Base-by-base conservation (phyloP, 2,888 invertebrate species). In the Eristalinus sepulchralis region DNA sequence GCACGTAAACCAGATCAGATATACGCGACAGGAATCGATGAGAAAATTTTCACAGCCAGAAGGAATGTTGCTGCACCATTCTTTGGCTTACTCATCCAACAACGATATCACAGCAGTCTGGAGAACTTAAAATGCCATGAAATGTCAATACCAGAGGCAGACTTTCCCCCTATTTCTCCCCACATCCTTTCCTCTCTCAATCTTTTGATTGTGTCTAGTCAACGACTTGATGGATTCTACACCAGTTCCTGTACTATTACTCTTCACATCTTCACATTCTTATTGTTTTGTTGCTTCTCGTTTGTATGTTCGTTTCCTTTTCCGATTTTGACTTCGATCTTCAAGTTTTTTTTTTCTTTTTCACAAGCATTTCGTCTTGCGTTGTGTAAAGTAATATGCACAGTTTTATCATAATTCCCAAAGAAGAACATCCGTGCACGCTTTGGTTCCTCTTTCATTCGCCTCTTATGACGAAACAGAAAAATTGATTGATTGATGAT, bases 1-100 rank as follows among this genome's bases (percentile, higher is more conserved):
- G 64, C 86, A 86, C 86, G 82, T 82, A 86, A 86, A 71, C 78
- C 86, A 82, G 86, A 86, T 86, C 86, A 79, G 86, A 75, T 86
- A 78, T 82, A 86, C 86, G 82, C 82, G 86, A 86, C 78, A 78
- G 47, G 86, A 86, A 82, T 86, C 13, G 78, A 39, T 86, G 57
- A 82, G 59, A 39, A 60, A 75, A 82, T 77, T 66, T 34, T 60
- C 70, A 66, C 57, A 67, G 64, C 76, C 82, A 57, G 27, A 68
- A 76, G 76, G 70, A 64, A 36, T 76, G 17, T 63, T 70, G 27
- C 68, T 70, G 68, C 77, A 81, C 66, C 63, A 75, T 66, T 64
- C 70, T 59, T 57, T 39, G 24, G 55, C 55, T 75, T 64, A 70
- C 36, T 68, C 68, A 76, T 63, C 67, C 72, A 81, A 76, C 63